Base-by-base conservation (phyloP, 2,113 vertebrate genomes). In the Recurvirostra avosetta region DNA sequence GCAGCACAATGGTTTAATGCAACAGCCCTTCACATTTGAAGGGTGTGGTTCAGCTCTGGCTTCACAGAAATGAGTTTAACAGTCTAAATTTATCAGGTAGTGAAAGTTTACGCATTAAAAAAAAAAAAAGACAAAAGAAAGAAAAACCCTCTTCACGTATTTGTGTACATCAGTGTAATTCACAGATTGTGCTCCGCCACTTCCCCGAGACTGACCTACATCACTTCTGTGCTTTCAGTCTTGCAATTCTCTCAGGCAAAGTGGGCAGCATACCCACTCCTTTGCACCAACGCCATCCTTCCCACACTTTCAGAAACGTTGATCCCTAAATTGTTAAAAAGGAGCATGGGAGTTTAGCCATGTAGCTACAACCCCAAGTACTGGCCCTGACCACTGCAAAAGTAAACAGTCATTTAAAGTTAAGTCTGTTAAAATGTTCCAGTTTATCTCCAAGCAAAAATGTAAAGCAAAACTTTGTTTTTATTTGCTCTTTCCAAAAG, bases 341-440 rank as follows among this genome's bases (percentile, higher is more conserved):
- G 17, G 38, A 47, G 7, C 40, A 40, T 15, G 17, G 43, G 50
- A 75, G 56, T 58, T 81, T 13, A 79, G 68, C 36, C 80, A 50
- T 27, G 21, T 25, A 55, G 59, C 87, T 76, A 9, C 2, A 93
- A 40, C 15, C 50, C 77, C 8, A 9, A 88, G 61, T 63, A 41
- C 59, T 47, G 66, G 65, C 89, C 38, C 8, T 85, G 91, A 88
- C 43, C 89, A 86, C 36, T n/a, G n/a, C 71, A 87, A 89, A 92
- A 96, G 85, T 70, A 90, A 91, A 95, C 26, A 81, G 43, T 50
- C 58, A 62, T 87, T 95, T 88, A 50, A 88, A 76, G 79, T 72
- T 68, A 75, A 75, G 49, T 63, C 78, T 59, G 75, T 49, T 96
- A 78, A 91, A 88, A 87, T 29, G 32, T 76, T 75, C 67, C 55